Conservation (phyloP, 2,888 invertebrate genomes). For the Pycnomerus fuliginosus region DNA sequence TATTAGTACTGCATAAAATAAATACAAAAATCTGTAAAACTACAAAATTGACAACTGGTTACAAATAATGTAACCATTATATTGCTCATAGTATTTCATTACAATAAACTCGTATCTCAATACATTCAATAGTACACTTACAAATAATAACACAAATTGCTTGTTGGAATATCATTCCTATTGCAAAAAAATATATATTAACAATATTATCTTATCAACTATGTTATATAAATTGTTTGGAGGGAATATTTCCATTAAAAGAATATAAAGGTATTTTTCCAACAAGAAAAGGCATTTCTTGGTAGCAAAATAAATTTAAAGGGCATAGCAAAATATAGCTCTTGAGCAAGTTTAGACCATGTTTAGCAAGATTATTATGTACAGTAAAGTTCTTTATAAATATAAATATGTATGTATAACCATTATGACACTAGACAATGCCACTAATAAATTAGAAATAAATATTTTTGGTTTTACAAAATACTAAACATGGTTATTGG, state of each 20-base stretch:
- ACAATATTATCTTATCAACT: constrained; percentile 42
- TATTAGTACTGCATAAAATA: constrained; percentile 52
- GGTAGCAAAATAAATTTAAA: constrained; percentile 42
- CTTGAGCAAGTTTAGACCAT: constrained; percentile 39
- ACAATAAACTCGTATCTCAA: constrained; percentile 41
- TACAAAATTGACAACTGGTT: constrained; percentile 48
- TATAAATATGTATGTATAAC: constrained; percentile 35
- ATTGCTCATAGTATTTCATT: constrained; percentile 39
- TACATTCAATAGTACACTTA: constrained; percentile 45
- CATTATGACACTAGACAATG: constrained; percentile 38
- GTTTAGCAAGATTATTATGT: constrained; percentile 36
- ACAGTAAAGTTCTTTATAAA: constrained; percentile 31
- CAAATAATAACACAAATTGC: constrained; percentile 54
- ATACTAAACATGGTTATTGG: constrained; percentile 39
- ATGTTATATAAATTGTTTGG: constrained; percentile 45
- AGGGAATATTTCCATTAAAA: constrained; percentile 48
- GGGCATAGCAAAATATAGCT: constrained; percentile 35
- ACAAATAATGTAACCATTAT: constrained; percentile 50
- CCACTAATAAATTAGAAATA: constrained; percentile 33
- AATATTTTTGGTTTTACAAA: constrained; percentile 40
- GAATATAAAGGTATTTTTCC: constrained; percentile 32
- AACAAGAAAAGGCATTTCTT: constrained; percentile 47
- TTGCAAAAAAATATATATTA: constrained; percentile 43
- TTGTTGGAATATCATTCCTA: constrained; percentile 48
- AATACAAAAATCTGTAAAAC: constrained; percentile 52